phyloP scores from a whole-genome alignment of 2,113 vertebrate genomes.

The Stomatorhinus ivindoensis region DNA sequence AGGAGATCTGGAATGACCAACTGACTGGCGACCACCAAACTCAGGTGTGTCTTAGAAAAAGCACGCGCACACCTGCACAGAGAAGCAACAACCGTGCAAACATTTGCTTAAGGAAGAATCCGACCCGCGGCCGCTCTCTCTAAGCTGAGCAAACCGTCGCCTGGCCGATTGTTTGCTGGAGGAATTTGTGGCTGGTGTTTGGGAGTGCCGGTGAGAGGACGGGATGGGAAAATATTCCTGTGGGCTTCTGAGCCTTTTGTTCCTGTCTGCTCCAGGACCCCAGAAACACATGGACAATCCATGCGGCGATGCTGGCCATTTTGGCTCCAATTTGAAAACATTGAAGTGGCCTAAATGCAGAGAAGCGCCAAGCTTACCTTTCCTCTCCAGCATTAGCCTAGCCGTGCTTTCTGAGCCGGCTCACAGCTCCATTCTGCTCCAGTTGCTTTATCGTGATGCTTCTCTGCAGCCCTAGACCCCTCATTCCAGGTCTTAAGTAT shows the following conservation, averaged over 20 bases:
- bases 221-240: conserved; percentile 53
- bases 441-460: background rate
- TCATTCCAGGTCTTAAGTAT: background rate
- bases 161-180: conserved; percentile 57
- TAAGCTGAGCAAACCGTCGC: conserved; percentile 56
- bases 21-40: background rate
- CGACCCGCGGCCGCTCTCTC: conserved; percentile 31
- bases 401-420: background rate
- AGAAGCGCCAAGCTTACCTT: background rate
- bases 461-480: background rate
- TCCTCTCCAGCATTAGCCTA: background rate
- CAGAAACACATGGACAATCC: background rate
- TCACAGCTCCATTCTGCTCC: background rate
- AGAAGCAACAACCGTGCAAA: conserved; percentile 40
- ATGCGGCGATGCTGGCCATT: background rate
- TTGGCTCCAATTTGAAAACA: background rate
- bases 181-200: conserved; percentile 55
- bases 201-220: conserved; percentile 39
- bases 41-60: conserved; percentile 5
- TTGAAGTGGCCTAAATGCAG: no score
- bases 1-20: background rate
- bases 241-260: conserved; percentile 46
- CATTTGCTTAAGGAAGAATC: conserved; percentile 44
- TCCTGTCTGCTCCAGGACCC: conserved; percentile 20
- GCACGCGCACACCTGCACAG: background rate